Conservation (phyloP, 2,888 invertebrate species). For the Heliconius erato region DNA sequence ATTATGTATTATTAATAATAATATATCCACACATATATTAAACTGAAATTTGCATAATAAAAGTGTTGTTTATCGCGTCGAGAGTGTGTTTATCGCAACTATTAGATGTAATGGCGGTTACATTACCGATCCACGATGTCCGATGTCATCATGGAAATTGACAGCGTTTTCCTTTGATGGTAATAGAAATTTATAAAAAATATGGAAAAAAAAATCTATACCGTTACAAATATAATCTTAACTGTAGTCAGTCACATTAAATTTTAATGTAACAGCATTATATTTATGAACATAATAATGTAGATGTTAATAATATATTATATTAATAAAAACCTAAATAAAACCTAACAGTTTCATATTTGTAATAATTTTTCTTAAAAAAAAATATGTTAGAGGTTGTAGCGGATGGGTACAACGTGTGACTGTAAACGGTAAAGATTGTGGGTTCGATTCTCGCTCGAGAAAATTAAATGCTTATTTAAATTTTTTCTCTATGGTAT, state of each 20-base stretch:
- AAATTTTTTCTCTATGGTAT: too few species aligned
- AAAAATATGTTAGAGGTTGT: too few species aligned
- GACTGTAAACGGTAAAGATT: too few species aligned
- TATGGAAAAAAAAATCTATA: neutral
- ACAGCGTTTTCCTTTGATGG: neutral
- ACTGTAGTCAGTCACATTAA: neutral
- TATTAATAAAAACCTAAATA: too few species aligned
- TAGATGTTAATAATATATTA: too few species aligned
- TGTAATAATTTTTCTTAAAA: too few species aligned
- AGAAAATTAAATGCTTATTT: too few species aligned
- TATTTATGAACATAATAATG: neutral
- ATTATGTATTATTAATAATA: neutral
- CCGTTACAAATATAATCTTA: neutral
- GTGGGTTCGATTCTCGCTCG: too few species aligned
- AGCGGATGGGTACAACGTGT: too few species aligned
- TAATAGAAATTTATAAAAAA: neutral
- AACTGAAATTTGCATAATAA: slow-evolving; percentile 6
- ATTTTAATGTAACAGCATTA: neutral
- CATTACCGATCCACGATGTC: neutral
- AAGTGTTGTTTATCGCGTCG: neutral
- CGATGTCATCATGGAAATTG: slow-evolving; percentile 4
- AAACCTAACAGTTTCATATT: too few species aligned
- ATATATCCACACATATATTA: neutral
- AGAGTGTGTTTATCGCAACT: slow-evolving; percentile 1
- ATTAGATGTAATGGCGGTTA: neutral